Evolutionary conservation across 2,113 vertebrate genomes (phyloP), one percentile per base, ranked within the genome.

Genomic region (Podarcis muralis): DNA sequence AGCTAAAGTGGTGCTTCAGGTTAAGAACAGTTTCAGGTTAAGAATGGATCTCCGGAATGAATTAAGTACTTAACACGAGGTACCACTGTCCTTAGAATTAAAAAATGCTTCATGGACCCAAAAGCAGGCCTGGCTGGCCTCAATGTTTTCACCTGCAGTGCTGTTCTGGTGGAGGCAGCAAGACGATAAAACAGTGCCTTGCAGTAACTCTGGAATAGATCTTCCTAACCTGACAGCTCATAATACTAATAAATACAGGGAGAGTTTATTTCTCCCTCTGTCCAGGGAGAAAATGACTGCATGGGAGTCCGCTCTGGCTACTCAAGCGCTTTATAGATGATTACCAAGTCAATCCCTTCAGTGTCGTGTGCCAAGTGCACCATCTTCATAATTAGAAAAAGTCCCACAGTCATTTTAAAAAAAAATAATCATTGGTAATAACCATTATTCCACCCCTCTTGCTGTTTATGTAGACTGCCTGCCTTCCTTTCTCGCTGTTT

Each of bases 201-300:
- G 0, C 91, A 84, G 81, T 87, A 85, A 75, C 84, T 93, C 89
- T 86, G 13, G 75, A 93, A 93, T 93, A 92, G 83, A 93, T 93
- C 83, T 91, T 95, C 68, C 9, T 92, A 94, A 92, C 57, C 93
- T 79, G 91, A 91, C 91, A 95, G 83, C 65, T 37, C 0, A 0
- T 91, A 93, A 94, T 91, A 93, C 90, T 83, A 95, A 93, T 95
- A 96, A 95, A 93, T 91, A 91, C 4, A 3, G 69, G 83, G 87
- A 90, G 84, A 91, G 87, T 93, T 86, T 93, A 90, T 93, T 94
- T 93, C 76, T 94, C 90, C 87, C 90, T 95, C 85, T 88, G 75
- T 77, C 87, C 87, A 80, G 88, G 87, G 90, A 91, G 90, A 90
- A 94, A 88, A 85, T 72, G 20, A 87, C 83, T 93, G 75, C 81